Evolutionary conservation across 2,113 vertebrate species (phyloP).

Genomic region (Neomonachus schauinslandi): DNA sequence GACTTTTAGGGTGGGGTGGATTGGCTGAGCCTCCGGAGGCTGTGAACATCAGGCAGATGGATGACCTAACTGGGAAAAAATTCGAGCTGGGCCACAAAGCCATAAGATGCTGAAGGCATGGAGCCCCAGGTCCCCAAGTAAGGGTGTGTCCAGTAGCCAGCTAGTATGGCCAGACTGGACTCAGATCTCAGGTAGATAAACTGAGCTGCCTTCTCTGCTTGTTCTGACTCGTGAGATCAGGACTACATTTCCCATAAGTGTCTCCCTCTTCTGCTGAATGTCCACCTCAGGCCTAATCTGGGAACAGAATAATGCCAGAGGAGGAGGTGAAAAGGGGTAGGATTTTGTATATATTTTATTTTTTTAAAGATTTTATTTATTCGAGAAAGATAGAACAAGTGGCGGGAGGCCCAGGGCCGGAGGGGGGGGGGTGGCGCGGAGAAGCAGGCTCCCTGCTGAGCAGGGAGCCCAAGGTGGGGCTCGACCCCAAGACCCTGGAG

Average conservation of each 20-base stretch:
- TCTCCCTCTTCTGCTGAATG: background rate
- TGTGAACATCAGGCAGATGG: background rate
- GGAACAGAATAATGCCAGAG: background rate
- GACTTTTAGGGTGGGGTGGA: background rate
- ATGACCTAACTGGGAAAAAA: background rate
- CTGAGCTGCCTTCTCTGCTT: background rate
- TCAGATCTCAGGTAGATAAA: background rate
- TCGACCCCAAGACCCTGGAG: no score
- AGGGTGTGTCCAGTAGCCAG: background rate
- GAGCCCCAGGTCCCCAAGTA: background rate
- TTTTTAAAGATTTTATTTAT: no score
- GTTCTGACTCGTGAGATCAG: background rate
- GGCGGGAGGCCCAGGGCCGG: accelerated
- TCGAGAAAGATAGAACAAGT: no score
- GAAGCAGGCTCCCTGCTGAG: no score
- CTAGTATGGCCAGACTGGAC: background rate
- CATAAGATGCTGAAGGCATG: background rate
- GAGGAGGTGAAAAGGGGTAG: background rate
- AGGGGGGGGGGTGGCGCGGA: no score
- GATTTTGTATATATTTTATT: background rate
- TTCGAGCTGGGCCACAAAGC: background rate
- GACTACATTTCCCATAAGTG: background rate
- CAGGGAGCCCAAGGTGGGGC: no score
- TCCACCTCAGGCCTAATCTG: background rate
- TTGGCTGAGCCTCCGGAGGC: background rate